Percentiles rank a stretch among this genome's conserved stretches.
Conservation (phyloP, 2,797 vertebrate genomes). For the Columba guinea region DNA sequence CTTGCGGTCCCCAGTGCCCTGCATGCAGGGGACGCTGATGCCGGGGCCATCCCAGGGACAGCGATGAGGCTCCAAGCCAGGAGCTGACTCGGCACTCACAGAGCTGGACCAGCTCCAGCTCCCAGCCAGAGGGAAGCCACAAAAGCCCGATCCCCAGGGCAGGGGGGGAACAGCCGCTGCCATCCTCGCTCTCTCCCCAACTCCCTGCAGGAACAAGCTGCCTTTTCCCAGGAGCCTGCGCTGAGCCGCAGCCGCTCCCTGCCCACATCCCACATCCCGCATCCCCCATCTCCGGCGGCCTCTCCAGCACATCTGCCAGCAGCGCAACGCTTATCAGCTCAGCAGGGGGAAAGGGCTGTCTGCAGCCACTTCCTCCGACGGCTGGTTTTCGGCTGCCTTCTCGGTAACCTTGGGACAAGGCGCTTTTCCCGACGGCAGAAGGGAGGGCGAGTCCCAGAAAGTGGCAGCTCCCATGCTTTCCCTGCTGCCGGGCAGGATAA, state of each 20-base stretch:
- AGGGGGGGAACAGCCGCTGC: fast-evolving
- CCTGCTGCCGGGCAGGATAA: neutral
- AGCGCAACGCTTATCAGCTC: neutral
- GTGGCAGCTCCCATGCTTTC: neutral
- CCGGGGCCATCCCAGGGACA: neutral
- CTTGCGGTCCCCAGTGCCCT: fast-evolving
- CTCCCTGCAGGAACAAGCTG: neutral
- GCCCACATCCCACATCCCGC: neutral
- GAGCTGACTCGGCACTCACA: neutral
- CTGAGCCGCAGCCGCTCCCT: neutral
- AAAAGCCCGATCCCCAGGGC: neutral
- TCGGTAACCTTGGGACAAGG: neutral
- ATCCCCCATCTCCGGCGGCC: neutral
- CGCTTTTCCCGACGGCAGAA: neutral
- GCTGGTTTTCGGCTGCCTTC: neutral
- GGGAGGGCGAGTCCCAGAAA: neutral
- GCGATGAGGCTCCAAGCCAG: neutral
- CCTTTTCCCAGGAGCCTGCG: neutral
- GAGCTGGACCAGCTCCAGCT: neutral
- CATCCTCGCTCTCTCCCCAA: neutral
- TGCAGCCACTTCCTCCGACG: neutral
- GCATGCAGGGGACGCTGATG: neutral
- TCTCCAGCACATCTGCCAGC: neutral
- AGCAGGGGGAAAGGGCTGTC: neutral
- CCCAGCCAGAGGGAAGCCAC: neutral